Conservation (phyloP, 2,888 invertebrate species). For the Amblyjoppa proteus region DNA sequence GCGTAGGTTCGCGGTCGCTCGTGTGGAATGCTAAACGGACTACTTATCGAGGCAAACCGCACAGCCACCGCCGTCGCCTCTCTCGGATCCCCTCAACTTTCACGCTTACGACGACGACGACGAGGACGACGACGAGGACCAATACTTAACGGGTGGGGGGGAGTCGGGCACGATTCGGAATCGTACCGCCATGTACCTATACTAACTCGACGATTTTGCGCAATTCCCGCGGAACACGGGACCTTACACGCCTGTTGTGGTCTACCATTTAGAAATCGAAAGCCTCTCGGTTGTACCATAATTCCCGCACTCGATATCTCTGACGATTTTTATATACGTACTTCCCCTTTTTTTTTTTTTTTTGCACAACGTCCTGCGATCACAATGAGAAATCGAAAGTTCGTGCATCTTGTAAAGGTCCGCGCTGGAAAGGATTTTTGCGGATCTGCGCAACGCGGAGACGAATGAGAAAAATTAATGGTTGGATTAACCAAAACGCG, state of each 20-base stretch:
- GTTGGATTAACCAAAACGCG: no score
- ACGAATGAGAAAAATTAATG: no score
- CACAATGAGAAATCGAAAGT: no score
- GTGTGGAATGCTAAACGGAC: constrained; percentile 72
- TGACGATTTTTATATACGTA: not conserved
- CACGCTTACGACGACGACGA: constrained; percentile 66
- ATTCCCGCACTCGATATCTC: not conserved
- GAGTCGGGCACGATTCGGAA: constrained; percentile 8
- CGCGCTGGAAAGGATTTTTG: no score
- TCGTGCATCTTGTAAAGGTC: no score
- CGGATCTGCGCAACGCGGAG: no score
- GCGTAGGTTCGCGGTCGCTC: constrained; percentile 66
- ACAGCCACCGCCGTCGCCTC: constrained; percentile 46
- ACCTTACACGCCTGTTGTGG: constrained; percentile 9
- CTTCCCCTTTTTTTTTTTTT: no score
- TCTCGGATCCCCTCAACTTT: constrained; percentile 67
- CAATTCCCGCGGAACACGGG: constrained; percentile 35
- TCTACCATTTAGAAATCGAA: constrained; percentile 45
- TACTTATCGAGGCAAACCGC: constrained; percentile 71
- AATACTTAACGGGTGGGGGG: constrained; percentile 13
- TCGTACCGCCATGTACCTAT: constrained; percentile 18
- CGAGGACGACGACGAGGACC: constrained; percentile 27
- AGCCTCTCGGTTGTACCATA: constrained; percentile 14
- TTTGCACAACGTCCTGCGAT: no score
- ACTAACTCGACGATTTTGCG: constrained; percentile 61